phyloP scores from a whole-genome alignment of 2,113 vertebrate genomes.

The Albula goreensis region DNA sequence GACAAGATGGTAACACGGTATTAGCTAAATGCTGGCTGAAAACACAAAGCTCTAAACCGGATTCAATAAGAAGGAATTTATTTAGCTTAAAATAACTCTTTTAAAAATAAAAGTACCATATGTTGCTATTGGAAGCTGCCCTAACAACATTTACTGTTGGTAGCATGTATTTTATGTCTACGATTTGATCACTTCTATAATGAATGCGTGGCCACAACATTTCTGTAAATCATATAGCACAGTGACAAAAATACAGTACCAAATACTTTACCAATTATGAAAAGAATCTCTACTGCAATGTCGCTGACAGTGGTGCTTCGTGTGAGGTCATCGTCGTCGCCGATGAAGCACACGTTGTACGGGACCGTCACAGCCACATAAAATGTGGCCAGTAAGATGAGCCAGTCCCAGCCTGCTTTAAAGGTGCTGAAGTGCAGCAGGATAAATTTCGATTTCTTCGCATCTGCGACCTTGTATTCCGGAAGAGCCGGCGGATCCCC shows the following conservation, averaged over 20 bases:
- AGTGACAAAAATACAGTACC: too few species aligned
- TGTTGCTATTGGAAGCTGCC: too few species aligned
- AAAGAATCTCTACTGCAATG: constrained; percentile 96
- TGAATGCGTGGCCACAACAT: too few species aligned
- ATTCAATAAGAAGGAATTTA: neutral
- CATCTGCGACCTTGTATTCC: constrained; percentile 97
- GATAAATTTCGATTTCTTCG: constrained; percentile 96
- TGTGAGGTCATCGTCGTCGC: constrained; percentile 85
- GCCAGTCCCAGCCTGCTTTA: constrained; percentile 98
- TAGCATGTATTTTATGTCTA: too few species aligned
- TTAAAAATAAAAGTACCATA: too few species aligned
- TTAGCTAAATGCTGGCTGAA: neutral
- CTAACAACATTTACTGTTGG: too few species aligned
- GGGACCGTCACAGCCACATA: constrained; percentile 97
- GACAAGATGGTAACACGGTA: constrained; percentile 1
- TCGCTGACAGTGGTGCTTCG: constrained; percentile 96
- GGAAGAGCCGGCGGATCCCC: constrained; percentile 92
- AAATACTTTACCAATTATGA: constrained; percentile 85
- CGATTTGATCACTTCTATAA: too few species aligned
- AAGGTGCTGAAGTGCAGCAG: constrained; percentile 96
- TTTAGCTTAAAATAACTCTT: neutral
- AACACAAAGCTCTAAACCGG: neutral
- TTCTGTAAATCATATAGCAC: too few species aligned
- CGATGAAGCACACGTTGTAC: constrained; percentile 97
- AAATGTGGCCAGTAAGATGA: constrained; percentile 94